Percentiles rank a stretch among this genome's conserved stretches.
phyloP scores from a whole-genome alignment of 2,113 vertebrate genomes.

The Casuarius casuarius region DNA sequence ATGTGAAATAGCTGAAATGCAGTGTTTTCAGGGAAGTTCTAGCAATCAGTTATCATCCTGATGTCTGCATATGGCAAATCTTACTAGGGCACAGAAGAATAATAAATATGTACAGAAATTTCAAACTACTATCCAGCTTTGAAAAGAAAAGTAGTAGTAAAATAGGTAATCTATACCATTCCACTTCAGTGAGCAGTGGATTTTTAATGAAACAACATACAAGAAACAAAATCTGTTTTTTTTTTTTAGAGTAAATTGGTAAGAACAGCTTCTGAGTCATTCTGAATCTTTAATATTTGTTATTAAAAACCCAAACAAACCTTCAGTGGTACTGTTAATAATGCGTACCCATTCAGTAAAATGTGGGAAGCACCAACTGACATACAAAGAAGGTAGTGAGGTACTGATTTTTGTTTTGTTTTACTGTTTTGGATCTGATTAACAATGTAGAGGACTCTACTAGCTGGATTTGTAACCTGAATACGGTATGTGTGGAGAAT shows the following conservation, averaged over 20 bases:
- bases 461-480: not conserved
- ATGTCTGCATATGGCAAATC: not conserved
- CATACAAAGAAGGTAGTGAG: not conserved
- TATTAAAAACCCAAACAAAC: not conserved
- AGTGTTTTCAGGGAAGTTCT: not conserved
- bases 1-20: not conserved
- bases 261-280: not conserved
- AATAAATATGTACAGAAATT: not conserved
- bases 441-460: not conserved
- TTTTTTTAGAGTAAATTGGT: not conserved
- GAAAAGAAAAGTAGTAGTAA: not conserved
- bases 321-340: not conserved
- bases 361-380: not conserved
- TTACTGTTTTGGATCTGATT: not conserved
- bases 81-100: not conserved
- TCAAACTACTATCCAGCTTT: not conserved
- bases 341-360: not conserved
- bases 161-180: not conserved
- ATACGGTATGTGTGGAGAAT: not conserved
- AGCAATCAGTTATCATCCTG: not conserved
- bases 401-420: not conserved
- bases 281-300: not conserved
- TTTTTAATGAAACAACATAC: not conserved
- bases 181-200: not conserved
- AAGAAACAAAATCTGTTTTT: not conserved